phyloP scores from a whole-genome alignment of 2,888 invertebrate genomes.

The Tenthredo amoena region DNA sequence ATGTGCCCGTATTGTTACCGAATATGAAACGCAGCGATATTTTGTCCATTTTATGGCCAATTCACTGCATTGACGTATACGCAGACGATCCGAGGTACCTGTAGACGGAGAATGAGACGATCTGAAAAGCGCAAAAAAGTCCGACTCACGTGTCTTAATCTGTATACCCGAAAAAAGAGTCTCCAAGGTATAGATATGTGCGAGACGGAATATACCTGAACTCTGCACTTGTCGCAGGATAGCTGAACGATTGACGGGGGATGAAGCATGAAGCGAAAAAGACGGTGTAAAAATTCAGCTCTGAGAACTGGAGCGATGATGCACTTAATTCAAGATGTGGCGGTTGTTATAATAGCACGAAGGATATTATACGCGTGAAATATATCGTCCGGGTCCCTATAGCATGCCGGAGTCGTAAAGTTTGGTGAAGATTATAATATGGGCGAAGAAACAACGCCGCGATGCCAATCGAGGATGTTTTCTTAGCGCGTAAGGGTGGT shows the following conservation, averaged over 20 bases:
- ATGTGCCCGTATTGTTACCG: conserved; percentile 8
- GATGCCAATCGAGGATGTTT: conserved; percentile 50
- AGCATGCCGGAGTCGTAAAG: conserved; percentile 55
- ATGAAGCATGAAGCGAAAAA: too few species aligned
- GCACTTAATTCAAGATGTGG: neutral
- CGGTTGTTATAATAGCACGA: neutral
- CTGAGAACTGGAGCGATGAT: neutral
- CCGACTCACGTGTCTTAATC: conserved; percentile 1
- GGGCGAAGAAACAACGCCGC: neutral
- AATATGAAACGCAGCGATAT: conserved; percentile 2
- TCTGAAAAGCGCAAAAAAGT: neutral
- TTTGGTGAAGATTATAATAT: conserved; percentile 31
- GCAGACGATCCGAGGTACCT: neutral
- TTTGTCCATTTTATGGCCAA: conserved; percentile 48
- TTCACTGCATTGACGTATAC: neutral
- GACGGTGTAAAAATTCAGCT: neutral
- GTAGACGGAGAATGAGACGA: conserved; percentile 6
- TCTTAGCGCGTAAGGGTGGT: conserved; percentile 42
- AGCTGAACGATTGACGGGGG: neutral
- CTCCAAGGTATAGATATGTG: neutral
- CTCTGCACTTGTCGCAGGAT: conserved; percentile 31
- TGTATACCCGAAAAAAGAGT: neutral
- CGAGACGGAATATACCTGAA: neutral
- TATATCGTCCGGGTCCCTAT: neutral
- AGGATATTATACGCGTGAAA: neutral